Evolutionary conservation across 2,797 vertebrate species (phyloP).

Genomic region (Crypturellus tataupa): DNA sequence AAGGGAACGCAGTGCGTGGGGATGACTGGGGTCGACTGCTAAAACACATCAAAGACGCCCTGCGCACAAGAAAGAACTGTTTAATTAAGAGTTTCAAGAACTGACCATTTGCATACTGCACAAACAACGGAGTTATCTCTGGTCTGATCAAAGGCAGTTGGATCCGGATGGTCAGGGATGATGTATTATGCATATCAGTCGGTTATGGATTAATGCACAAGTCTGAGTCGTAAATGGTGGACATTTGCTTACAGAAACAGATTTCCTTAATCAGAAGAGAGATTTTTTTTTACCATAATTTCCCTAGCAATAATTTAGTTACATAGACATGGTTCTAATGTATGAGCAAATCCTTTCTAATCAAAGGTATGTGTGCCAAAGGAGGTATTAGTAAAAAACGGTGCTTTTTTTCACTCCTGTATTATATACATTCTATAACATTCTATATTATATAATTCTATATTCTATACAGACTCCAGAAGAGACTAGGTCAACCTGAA

Average conservation of each 20-base stretch:
- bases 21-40: background rate
- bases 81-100: constrained; percentile 18
- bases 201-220: background rate
- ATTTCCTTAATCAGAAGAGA: background rate
- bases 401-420: background rate
- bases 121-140: background rate
- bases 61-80: background rate
- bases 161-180: background rate
- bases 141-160: constrained; percentile 10
- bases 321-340: background rate
- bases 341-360: background rate
- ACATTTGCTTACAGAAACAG: background rate
- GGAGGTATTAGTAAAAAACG: background rate
- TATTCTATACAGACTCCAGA: background rate
- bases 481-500: background rate
- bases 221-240: background rate
- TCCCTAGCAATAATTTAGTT: background rate
- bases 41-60: constrained; percentile 13
- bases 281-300: background rate
- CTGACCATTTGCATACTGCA: constrained; percentile 37
- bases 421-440: background rate
- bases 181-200: background rate
- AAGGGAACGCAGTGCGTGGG: background rate
- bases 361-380: background rate
- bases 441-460: too few relatives aligned